Evolutionary conservation across 2,113 vertebrate genomes (phyloP).

Genomic region (Lota lota): DNA sequence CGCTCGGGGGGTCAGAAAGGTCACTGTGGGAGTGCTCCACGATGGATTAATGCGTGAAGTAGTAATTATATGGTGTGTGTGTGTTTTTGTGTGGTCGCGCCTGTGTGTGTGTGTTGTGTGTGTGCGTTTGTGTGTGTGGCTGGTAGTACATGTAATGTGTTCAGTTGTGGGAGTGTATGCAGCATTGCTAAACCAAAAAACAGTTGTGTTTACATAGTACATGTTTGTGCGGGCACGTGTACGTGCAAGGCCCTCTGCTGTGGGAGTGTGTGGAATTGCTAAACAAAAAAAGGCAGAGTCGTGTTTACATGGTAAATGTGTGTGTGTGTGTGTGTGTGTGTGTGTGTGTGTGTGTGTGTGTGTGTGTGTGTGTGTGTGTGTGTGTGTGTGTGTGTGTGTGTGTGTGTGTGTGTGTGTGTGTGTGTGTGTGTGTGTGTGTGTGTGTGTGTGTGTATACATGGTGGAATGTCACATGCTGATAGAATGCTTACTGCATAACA

Average conservation of each 20-base stretch:
- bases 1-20: conserved; percentile 45
- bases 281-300: conserved; percentile 63
- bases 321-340: conserved; percentile 17
- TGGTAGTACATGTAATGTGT: background rate
- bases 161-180: background rate
- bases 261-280: conserved; percentile 62
- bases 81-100: conserved; percentile 36
- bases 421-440: conserved; percentile 13
- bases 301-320: conserved; percentile 72
- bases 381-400: conserved; percentile 37
- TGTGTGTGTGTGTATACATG: conserved; percentile 1
- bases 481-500: conserved; percentile 63
- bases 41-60: conserved; percentile 55
- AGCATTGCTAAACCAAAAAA: too few relatives aligned
- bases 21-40: conserved; percentile 48
- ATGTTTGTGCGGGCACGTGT: conserved; percentile 43
- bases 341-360: conserved; percentile 19
- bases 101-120: background rate
- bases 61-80: conserved; percentile 53
- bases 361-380: conserved; percentile 39
- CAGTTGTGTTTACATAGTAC: too few relatives aligned
- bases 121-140: conserved; percentile 11
- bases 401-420: conserved; percentile 27
- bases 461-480: conserved; percentile 69
- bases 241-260: conserved; percentile 27